Conservation (phyloP, 2,113 vertebrate species). For the human region GRCh38 chr14:43027501-43028000, state of each 20-base stretch:
- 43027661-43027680: neutral
- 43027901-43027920: neutral
- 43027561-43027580: neutral
- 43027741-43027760: neutral
- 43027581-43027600: neutral
- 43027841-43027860: neutral
- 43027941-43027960: neutral
- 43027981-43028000: neutral
- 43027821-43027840: neutral
- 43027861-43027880: neutral
- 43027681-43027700: neutral
- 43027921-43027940: neutral
- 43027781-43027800: neutral
- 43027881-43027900: neutral
- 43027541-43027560: neutral
- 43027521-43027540: neutral
- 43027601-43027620: slow-evolving; percentile 21
- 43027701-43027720: neutral
- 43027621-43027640: neutral
- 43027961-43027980: neutral
- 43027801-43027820: neutral
- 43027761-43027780: neutral
- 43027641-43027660: slow-evolving; percentile 6
- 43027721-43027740: neutral
- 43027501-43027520: neutral